These are phyloP conservation scores for Palloptera scutellata DNA, from an alignment of 2,888 invertebrate genomes.

Conservation along the genomic window DNA sequence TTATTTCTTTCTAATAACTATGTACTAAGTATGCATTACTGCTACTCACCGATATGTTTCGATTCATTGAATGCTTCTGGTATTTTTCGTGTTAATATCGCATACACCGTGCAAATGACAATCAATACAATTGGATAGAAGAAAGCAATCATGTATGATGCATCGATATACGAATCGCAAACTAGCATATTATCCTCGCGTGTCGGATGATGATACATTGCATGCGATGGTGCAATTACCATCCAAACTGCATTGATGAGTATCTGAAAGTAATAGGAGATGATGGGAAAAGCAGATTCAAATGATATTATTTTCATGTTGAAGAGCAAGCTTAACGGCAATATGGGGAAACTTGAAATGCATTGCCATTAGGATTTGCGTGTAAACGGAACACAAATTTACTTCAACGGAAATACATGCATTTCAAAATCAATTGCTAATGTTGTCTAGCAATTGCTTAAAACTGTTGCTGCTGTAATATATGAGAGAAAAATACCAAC, in stretches of 20 bases:
- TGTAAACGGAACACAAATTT: conserved; percentile 7
- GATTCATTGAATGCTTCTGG: conserved; percentile 99
- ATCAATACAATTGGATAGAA: conserved; percentile 91
- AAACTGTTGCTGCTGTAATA: no score
- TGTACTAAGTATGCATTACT: background rate
- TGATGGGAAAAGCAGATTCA: background rate
- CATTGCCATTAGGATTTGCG: background rate
- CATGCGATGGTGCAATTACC: conserved; percentile 86
- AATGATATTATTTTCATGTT: background rate
- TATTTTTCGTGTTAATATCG: conserved; percentile 93
- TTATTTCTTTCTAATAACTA: no score
- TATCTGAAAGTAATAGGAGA: conserved; percentile 67
- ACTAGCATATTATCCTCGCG: conserved; percentile 92
- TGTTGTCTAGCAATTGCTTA: no score
- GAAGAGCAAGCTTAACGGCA: background rate
- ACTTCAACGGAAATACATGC: background rate
- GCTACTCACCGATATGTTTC: conserved; percentile 86
- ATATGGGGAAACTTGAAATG: background rate
- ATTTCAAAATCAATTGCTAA: no score
- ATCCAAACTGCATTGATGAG: conserved; percentile 92
- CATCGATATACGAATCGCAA: conserved; percentile 90
- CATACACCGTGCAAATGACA: conserved; percentile 93
- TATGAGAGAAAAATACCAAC: conserved; percentile 68
- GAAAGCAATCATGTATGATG: conserved; percentile 93
- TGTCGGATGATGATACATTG: conserved; percentile 90